A percentile compares a stretch with the other conserved stretches of the same genome.
These are phyloP conservation scores for Julus scanicus DNA, from an alignment of 2,888 invertebrate genomes.

Conservation along the genomic window DNA sequence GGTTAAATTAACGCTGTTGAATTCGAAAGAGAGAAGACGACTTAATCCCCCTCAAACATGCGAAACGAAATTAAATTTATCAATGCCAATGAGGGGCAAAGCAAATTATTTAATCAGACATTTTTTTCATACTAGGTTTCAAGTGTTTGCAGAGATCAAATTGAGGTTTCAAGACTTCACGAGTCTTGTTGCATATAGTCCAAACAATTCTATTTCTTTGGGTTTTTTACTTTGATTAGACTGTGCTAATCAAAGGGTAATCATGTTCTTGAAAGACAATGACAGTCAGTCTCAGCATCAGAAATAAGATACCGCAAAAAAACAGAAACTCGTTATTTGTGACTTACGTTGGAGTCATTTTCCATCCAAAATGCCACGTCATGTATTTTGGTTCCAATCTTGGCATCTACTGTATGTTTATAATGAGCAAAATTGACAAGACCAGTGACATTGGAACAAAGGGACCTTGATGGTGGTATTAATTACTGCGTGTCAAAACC, in stretches of 20 bases:
- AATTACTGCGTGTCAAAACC: not conserved
- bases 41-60: not conserved
- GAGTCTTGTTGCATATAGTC: no score
- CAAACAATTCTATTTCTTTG: no score
- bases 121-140: no score
- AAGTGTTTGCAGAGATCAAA: no score
- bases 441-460: not conserved
- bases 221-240: not conserved
- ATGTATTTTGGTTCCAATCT: not conserved
- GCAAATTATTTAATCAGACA: no score
- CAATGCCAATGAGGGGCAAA: no score
- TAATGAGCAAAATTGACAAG: constrained; percentile 15
- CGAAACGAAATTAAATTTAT: no score
- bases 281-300: not conserved
- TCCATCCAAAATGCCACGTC: constrained; percentile 21
- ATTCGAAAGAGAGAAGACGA: not conserved
- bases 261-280: not conserved
- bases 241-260: not conserved
- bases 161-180: no score
- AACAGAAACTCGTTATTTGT: constrained; percentile 7
- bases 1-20: not conserved
- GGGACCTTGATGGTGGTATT: constrained; percentile 24
- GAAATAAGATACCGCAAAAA: constrained; percentile 6
- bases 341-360: not conserved
- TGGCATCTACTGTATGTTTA: not conserved